phyloP scores from a whole-genome alignment of 2,797 vertebrate species.

The Scomberomorus guttatus region DNA sequence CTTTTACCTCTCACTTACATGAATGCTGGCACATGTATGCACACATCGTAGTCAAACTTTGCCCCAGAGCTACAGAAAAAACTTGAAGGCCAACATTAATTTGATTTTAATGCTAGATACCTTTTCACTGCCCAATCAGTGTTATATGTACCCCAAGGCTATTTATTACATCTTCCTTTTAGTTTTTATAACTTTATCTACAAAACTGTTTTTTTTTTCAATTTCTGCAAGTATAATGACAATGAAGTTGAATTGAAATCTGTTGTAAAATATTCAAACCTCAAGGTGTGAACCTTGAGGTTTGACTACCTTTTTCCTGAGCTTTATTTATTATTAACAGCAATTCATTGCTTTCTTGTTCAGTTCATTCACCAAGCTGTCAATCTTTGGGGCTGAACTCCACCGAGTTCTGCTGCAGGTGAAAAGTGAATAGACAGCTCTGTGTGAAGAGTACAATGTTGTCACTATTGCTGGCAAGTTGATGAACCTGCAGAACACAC shows the following conservation, averaged over 20 bases:
- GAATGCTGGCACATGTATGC: not conserved
- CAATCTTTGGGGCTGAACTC: not conserved
- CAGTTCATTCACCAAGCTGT: not conserved
- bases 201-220: not conserved
- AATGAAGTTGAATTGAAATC: not conserved
- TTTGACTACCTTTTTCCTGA: not conserved
- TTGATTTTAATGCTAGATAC: not conserved
- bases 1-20: constrained; percentile 10
- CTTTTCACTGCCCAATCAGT: not conserved
- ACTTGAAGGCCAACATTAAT: not conserved
- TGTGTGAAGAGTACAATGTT: constrained; percentile 39
- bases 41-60: not conserved
- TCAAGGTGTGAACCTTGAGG: no score
- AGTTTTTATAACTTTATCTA: not conserved
- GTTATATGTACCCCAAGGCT: not conserved
- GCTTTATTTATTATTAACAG: no score
- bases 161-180: not conserved
- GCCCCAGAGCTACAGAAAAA: not conserved
- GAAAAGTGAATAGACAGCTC: constrained; percentile 10
- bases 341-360: not conserved
- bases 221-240: not conserved
- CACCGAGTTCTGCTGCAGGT: not conserved
- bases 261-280: not conserved
- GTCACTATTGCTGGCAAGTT: constrained; percentile 9
- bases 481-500: constrained; percentile 13